Conservation (phyloP, 2,797 vertebrate species). For the Helostoma temminkii region DNA sequence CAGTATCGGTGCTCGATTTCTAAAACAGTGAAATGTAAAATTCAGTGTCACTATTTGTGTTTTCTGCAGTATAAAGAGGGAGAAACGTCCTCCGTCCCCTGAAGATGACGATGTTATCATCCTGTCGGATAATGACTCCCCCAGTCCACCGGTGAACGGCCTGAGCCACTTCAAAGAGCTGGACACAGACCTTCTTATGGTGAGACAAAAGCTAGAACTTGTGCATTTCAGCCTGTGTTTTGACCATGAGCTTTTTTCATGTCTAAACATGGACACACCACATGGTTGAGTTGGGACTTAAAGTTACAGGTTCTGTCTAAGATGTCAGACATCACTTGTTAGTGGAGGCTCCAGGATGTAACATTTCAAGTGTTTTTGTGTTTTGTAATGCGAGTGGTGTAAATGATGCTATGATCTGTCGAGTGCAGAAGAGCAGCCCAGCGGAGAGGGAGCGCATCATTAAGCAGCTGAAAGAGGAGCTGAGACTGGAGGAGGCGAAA, state of each 20-base stretch:
- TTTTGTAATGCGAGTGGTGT: constrained; percentile 23
- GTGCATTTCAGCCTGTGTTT: neutral
- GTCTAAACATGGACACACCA: neutral
- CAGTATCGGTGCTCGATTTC: no score
- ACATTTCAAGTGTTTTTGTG: neutral
- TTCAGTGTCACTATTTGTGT: neutral
- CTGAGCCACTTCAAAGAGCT: constrained; percentile 87
- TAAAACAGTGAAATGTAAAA: no score
- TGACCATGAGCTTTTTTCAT: neutral
- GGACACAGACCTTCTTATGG: constrained; percentile 91
- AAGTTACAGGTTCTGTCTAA: constrained; percentile 6
- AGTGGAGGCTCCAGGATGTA: no score
- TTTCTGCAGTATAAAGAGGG: constrained; percentile 85
- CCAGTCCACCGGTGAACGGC: constrained; percentile 91
- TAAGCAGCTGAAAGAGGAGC: constrained; percentile 93
- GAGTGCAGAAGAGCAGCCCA: constrained; percentile 81
- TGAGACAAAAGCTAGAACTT: constrained; percentile 70
- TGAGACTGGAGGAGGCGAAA: constrained; percentile 95
- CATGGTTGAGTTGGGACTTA: neutral
- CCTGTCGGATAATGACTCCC: constrained; percentile 92
- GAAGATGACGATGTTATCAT: constrained; percentile 91
- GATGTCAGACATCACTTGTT: neutral
- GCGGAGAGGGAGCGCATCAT: constrained; percentile 87
- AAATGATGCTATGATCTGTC: constrained; percentile 47
- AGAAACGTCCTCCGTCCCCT: constrained; percentile 87